Conservation (phyloP, 2,888 invertebrate species). For the Trichacis sp. region DNA sequence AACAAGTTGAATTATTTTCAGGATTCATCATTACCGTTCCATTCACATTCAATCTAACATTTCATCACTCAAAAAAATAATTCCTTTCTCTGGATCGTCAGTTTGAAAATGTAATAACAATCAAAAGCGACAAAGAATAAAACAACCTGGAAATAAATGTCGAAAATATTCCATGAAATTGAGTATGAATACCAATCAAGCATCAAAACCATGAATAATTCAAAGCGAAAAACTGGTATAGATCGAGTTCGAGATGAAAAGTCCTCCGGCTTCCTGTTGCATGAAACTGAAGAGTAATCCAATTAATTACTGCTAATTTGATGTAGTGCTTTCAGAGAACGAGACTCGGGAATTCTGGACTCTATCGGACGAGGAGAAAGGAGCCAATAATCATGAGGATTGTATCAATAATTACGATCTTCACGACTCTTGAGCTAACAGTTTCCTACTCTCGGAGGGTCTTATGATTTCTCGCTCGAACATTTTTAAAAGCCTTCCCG, state of each 20-base stretch:
- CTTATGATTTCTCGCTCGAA: background rate
- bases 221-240: conserved; percentile 36
- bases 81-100: no score
- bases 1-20: no score
- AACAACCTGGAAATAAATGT: no score
- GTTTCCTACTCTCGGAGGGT: background rate
- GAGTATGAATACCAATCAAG: no score
- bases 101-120: no score
- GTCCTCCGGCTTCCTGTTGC: conserved; percentile 25
- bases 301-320: background rate
- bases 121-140: no score
- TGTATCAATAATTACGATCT: conserved; percentile 5
- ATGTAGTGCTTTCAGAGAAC: background rate
- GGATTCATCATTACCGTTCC: no score
- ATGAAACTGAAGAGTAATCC: background rate
- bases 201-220: no score
- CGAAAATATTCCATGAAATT: no score
- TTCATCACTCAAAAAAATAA: no score
- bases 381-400: background rate
- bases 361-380: background rate
- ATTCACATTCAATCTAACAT: no score
- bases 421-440: background rate
- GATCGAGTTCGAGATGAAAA: no score
- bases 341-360: background rate
- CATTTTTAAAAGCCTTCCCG: conserved; percentile 9